Conservation (phyloP, 1,140 invertebrate species). For the Eriosoma lanigerum region DNA sequence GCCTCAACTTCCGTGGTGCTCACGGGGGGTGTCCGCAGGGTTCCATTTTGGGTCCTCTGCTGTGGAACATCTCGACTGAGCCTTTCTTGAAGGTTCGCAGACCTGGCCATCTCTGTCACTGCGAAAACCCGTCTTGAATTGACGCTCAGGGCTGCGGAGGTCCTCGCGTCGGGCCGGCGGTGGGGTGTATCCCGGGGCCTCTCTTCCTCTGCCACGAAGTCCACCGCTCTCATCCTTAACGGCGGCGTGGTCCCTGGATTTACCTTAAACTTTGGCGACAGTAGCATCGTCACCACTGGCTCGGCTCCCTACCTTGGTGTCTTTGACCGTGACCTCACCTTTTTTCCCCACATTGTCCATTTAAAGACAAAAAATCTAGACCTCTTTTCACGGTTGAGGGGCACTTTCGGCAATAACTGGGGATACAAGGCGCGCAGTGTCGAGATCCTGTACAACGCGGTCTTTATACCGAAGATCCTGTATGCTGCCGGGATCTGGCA, state of each 20-base stretch:
- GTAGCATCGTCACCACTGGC: not conserved
- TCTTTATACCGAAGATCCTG: too few relatives aligned
- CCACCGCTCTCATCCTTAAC: not conserved
- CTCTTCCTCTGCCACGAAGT: not conserved
- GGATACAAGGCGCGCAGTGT: not conserved
- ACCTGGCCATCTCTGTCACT: not conserved
- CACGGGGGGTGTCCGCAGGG: constrained; percentile 10
- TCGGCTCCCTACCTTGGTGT: not conserved
- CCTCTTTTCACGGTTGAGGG: not conserved
- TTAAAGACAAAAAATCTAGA: not conserved
- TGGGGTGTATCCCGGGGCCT: not conserved
- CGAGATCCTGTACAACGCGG: not conserved
- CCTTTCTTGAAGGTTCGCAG: too few relatives aligned
- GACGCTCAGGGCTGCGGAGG: not conserved
- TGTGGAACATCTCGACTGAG: constrained; percentile 55
- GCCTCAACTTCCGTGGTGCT: too few relatives aligned
- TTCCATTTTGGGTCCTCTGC: constrained; percentile 57
- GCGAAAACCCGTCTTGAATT: not conserved
- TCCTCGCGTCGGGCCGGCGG: not conserved
- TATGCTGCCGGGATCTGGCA: too few relatives aligned
- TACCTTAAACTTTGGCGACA: not conserved
- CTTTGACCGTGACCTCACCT: not conserved
- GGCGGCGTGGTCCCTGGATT: not conserved
- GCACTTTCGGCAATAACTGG: not conserved
- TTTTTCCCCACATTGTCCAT: not conserved